These are phyloP conservation scores for Alligator mississippiensis DNA, from an alignment of 2,113 vertebrate species.

Conservation along the genomic window DNA sequence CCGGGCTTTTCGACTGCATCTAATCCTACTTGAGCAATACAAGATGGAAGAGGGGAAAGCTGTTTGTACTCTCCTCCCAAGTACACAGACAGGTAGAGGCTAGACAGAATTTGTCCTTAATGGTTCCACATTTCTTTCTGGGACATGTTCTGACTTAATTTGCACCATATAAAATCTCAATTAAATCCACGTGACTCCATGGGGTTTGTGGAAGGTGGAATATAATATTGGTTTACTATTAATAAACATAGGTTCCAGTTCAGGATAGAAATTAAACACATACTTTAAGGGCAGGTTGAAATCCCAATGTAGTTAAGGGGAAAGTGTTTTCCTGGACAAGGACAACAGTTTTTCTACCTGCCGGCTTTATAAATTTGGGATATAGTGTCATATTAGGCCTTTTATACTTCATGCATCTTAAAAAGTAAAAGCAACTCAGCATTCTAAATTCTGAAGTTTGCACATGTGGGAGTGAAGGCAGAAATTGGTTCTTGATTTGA, in stretches of 20 bases:
- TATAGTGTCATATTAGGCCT: background rate
- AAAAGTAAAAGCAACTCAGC: background rate
- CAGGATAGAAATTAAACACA: background rate
- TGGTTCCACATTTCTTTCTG: background rate
- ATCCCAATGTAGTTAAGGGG: background rate
- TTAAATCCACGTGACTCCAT: background rate
- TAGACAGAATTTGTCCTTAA: background rate
- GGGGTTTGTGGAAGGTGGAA: background rate
- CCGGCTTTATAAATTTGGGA: background rate
- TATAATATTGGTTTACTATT: background rate
- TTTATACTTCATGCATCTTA: background rate
- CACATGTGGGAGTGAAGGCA: background rate
- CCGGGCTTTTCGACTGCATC: background rate
- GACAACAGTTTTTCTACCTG: background rate
- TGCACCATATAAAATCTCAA: background rate
- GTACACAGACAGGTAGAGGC: background rate
- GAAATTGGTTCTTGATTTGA: slow-evolving; percentile 47
- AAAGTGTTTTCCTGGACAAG: background rate
- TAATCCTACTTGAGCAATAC: background rate
- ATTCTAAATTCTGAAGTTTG: slow-evolving; percentile 16
- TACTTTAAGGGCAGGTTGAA: background rate
- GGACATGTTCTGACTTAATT: background rate
- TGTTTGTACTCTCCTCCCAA: background rate
- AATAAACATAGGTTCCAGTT: background rate
- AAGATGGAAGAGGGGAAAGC: background rate